phyloP scores from a whole-genome alignment of 2,113 vertebrate genomes.

The Ciconia boyciana region DNA sequence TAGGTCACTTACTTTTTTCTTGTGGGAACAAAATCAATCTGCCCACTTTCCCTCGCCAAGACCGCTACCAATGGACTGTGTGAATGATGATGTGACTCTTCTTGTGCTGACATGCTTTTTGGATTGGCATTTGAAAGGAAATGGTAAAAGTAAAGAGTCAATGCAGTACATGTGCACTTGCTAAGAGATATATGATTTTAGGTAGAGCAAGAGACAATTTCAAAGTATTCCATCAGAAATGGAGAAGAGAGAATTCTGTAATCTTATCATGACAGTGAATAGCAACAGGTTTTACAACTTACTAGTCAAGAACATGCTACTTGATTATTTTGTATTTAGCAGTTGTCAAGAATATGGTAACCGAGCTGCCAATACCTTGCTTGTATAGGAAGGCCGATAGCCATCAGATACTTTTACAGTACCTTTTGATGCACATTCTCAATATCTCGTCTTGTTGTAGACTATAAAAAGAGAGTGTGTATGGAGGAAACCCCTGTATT shows the following conservation, averaged over 20 bases:
- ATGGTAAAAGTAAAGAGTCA: constrained; percentile 31
- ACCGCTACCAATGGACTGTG: constrained; percentile 29
- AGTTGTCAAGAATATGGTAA: not conserved
- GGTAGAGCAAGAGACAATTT: not conserved
- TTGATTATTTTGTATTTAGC: not conserved
- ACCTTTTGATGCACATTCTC: not conserved
- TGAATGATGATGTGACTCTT: constrained; percentile 50
- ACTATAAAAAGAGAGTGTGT: not conserved
- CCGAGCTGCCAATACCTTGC: not conserved
- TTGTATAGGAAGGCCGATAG: not conserved
- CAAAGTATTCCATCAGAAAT: not conserved
- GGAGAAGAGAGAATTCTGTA: not conserved
- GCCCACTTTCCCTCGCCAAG: constrained; percentile 42
- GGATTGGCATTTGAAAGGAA: constrained; percentile 51
- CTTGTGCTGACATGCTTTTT: not conserved
- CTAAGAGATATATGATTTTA: not conserved
- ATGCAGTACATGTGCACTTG: not conserved
- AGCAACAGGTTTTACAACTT: not conserved
- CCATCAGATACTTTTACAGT: not conserved
- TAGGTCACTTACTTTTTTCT: constrained; percentile 72
- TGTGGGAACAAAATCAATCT: constrained; percentile 34
- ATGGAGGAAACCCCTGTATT: not conserved
- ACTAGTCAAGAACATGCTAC: not conserved
- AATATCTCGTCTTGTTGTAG: not conserved
- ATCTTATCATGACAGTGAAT: not conserved